These are phyloP conservation scores for Macrophya alboannulata DNA, from an alignment of 2,888 invertebrate species.

Conservation along the genomic window DNA sequence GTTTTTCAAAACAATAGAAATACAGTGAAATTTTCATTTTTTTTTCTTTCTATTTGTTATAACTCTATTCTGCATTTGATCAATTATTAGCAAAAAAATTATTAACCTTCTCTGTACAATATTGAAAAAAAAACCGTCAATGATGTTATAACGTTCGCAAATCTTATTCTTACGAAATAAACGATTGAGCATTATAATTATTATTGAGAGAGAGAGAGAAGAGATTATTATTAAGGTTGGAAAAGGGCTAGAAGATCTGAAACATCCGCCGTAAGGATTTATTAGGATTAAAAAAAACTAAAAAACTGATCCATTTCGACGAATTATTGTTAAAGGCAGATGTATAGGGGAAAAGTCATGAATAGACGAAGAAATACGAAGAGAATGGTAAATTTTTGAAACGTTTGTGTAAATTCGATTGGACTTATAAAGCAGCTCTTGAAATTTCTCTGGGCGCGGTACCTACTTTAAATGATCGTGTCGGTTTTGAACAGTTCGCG, in stretches of 20 bases:
- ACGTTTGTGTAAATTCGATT: not conserved
- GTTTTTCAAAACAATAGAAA: no score
- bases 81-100: no score
- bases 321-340: not conserved
- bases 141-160: no score
- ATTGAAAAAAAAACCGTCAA: no score
- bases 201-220: not conserved
- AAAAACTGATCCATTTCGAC: not conserved
- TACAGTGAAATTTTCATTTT: no score
- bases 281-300: not conserved
- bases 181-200: no score
- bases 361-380: not conserved
- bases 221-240: not conserved
- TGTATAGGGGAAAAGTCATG: not conserved
- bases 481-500: slow-evolving; percentile 48
- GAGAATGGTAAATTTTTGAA: not conserved
- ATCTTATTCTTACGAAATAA: no score
- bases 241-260: not conserved
- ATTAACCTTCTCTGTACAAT: no score
- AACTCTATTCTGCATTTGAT: no score
- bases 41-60: no score
- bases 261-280: not conserved
- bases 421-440: slow-evolving; percentile 5
- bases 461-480: slow-evolving; percentile 35
- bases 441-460: not conserved